Evolutionary conservation across 2,888 invertebrate species (phyloP).

Genomic region (Clunio marinus): DNA sequence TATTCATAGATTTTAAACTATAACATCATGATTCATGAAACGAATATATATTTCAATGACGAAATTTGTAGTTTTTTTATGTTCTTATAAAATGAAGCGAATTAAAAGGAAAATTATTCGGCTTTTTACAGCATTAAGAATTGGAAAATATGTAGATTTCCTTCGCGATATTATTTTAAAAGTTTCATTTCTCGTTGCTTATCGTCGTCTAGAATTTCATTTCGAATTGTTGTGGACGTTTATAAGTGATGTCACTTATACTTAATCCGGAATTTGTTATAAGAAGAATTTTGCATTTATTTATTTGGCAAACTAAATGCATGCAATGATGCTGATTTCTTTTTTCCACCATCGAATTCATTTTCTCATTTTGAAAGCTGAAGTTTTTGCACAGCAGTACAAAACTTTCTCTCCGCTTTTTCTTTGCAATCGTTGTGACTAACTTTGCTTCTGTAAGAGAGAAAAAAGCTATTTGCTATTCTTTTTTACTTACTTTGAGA

Average conservation of each 20-base stretch:
- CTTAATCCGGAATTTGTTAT: no score
- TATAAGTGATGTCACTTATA: no score
- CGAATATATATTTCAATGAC: no score
- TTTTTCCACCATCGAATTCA: neutral
- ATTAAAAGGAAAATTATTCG: constrained; percentile 2
- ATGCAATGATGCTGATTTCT: constrained; percentile 15
- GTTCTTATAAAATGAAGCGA: neutral
- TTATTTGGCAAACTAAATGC: no score
- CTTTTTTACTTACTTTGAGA: neutral
- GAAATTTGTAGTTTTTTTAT: constrained; percentile 19
- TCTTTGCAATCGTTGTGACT: constrained; percentile 11
- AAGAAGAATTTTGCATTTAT: no score
- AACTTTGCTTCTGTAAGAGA: neutral
- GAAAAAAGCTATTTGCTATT: neutral
- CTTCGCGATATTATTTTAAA: constrained; percentile 5
- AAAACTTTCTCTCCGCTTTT: constrained; percentile 18
- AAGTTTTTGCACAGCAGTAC: constrained; percentile 5
- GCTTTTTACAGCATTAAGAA: neutral
- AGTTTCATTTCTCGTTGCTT: neutral
- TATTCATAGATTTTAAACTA: no score
- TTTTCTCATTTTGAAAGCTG: neutral
- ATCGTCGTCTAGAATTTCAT: neutral
- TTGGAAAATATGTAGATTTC: constrained; percentile 35
- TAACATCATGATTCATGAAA: no score
- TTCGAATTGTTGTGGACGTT: neutral